phyloP scores from a whole-genome alignment of 2,797 vertebrate species.

The Pristis pectinata region DNA sequence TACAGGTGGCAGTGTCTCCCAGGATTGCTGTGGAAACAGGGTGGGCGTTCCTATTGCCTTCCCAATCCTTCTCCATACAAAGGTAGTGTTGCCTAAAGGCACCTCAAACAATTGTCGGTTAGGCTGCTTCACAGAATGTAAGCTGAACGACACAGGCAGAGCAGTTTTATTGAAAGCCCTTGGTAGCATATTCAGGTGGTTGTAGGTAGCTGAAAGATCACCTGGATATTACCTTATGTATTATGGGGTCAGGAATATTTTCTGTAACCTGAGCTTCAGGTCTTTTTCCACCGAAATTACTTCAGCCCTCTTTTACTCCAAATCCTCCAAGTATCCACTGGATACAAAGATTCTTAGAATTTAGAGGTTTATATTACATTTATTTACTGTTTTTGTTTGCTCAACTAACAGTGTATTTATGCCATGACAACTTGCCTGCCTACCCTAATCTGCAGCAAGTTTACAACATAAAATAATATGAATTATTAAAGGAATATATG shows the following conservation, averaged over 20 bases:
- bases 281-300: background rate
- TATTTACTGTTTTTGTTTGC: background rate
- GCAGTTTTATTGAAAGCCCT: background rate
- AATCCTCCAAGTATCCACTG: background rate
- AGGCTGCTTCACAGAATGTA: background rate
- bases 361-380: background rate
- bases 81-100: background rate
- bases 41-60: background rate
- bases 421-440: background rate
- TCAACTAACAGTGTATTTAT: background rate
- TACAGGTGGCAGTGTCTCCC: background rate
- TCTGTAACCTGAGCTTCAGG: background rate
- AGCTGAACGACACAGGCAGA: background rate
- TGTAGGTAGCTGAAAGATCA: background rate
- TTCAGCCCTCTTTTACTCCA: background rate
- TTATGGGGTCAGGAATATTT: background rate
- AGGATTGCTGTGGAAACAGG: background rate
- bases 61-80: background rate
- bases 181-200: background rate
- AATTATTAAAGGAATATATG: background rate
- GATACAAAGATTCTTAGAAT: background rate
- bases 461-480: slow-evolving; percentile 7
- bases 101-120: background rate
- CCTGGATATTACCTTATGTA: background rate
- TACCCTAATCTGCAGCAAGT: background rate